phyloP scores from a whole-genome alignment of 64 coral and sea anemone species.

The Pocillopora damicornis region DNA sequence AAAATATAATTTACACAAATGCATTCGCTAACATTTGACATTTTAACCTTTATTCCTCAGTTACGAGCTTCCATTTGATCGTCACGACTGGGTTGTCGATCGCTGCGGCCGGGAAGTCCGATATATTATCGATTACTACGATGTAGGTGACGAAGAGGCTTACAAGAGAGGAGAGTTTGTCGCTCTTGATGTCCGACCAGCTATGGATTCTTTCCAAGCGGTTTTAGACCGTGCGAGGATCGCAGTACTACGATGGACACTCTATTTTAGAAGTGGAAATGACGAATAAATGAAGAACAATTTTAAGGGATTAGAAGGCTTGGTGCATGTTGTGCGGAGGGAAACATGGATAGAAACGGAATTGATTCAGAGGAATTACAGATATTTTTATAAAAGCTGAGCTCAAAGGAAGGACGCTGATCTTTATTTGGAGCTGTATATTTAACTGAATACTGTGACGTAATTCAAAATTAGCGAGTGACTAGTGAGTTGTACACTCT shows the following conservation, averaged over 20 bases:
- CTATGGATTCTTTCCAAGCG: constrained; percentile 87
- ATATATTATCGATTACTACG: constrained; percentile 99
- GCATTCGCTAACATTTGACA: not conserved
- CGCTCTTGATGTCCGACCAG: constrained; percentile 87
- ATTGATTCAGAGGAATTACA: not conserved
- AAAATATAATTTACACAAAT: too few species aligned
- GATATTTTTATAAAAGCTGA: not conserved
- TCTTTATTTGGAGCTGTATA: not conserved
- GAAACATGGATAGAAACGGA: not conserved
- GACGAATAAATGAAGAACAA: constrained; percentile 14
- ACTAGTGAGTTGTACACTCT: not conserved
- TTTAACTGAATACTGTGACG: not conserved
- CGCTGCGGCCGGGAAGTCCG: constrained; percentile 86
- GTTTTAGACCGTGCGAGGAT: constrained; percentile 83
- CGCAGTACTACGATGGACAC: constrained; percentile 83
- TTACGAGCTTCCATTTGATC: constrained; percentile 95
- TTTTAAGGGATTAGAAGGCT: not conserved
- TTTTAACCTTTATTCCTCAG: constrained; percentile 6
- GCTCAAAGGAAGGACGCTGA: not conserved
- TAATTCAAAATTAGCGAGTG: not conserved
- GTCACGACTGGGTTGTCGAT: constrained; percentile 96
- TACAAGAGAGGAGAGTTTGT: constrained; percentile 96
- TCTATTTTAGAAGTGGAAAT: constrained; percentile 79
- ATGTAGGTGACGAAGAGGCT: constrained; percentile 91
- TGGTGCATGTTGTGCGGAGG: not conserved